phyloP scores from a whole-genome alignment of 2,113 vertebrate genomes.

The Chionomys nivalis region DNA sequence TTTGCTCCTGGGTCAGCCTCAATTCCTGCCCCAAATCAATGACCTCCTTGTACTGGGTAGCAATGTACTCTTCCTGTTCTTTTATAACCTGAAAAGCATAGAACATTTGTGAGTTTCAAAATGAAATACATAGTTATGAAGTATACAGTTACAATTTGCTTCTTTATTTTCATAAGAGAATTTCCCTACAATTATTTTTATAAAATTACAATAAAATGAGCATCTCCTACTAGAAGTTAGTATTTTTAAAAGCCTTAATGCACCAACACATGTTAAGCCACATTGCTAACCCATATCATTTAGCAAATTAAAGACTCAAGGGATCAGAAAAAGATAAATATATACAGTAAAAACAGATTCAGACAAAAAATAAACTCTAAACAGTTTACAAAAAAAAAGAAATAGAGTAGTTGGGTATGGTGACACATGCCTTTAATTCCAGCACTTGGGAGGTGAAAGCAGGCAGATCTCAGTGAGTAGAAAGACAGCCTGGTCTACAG shows the following conservation, averaged over 20 bases:
- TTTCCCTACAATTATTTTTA: neutral
- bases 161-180: constrained; percentile 54
- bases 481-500: too few relatives aligned
- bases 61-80: constrained; percentile 82
- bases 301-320: too few relatives aligned
- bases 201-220: constrained; percentile 35
- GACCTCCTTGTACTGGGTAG: constrained; percentile 83
- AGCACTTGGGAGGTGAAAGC: too few relatives aligned
- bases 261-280: too few relatives aligned
- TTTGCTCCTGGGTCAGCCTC: constrained; percentile 83
- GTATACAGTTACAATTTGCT: neutral
- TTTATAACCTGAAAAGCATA: constrained; percentile 81
- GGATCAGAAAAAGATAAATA: too few relatives aligned
- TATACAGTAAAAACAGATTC: too few relatives aligned
- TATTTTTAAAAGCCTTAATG: constrained; percentile 12
- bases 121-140: constrained; percentile 49
- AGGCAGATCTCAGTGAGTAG: too few relatives aligned
- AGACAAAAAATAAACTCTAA: too few relatives aligned
- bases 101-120: constrained; percentile 50
- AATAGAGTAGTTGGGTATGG: too few relatives aligned
- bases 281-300: too few relatives aligned
- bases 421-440: too few relatives aligned
- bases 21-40: constrained; percentile 86
- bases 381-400: too few relatives aligned
- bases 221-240: constrained; percentile 30